Evolutionary conservation across 2,113 vertebrate species (phyloP).

Genomic region (Peromyscus californicus): DNA sequence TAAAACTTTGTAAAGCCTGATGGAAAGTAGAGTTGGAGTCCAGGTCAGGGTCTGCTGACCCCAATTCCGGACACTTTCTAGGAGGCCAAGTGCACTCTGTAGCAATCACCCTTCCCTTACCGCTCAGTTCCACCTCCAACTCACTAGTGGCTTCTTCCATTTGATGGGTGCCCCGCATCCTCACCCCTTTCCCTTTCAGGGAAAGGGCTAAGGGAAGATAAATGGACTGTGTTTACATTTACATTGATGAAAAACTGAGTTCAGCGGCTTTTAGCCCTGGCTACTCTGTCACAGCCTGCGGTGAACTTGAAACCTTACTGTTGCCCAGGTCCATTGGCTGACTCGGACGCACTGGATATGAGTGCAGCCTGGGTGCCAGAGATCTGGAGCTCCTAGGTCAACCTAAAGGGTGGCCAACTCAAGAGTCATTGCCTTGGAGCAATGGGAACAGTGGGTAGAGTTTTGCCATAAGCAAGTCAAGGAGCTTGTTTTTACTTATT

Average conservation of each 20-base stretch:
- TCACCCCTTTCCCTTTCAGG: background rate
- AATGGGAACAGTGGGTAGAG: background rate
- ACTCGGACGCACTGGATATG: background rate
- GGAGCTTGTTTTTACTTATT: too few species aligned
- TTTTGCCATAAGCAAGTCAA: background rate
- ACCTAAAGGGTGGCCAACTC: background rate
- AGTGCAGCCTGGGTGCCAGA: background rate
- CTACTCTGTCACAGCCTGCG: background rate
- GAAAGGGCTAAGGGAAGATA: background rate
- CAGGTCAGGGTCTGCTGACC: background rate
- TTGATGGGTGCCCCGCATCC: background rate
- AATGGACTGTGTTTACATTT: constrained; percentile 26
- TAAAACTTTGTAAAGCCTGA: constrained; percentile 63
- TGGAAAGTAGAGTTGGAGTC: background rate
- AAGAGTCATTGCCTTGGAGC: constrained; percentile 8
- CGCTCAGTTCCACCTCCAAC: too few species aligned
- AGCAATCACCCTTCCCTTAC: background rate
- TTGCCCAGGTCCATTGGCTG: background rate
- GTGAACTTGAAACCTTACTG: background rate
- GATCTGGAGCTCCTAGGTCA: background rate
- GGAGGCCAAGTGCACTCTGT: background rate
- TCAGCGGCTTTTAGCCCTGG: background rate
- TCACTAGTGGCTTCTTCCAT: background rate
- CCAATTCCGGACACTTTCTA: background rate
- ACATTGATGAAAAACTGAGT: background rate